These are phyloP conservation scores for Spilosoma lubricipeda DNA, from an alignment of 2,888 invertebrate genomes.

Conservation along the genomic window DNA sequence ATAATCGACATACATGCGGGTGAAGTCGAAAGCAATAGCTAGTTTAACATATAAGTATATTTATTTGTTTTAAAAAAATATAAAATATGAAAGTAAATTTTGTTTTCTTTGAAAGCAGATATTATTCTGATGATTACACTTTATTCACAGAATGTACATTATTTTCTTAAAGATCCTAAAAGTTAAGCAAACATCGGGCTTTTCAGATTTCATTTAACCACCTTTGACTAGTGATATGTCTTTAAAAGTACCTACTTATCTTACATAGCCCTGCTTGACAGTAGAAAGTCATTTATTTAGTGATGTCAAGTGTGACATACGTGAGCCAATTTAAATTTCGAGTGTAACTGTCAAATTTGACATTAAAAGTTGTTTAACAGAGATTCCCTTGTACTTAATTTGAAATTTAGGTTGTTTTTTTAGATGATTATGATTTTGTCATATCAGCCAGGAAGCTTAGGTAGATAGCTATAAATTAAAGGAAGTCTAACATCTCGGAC, in stretches of 20 bases:
- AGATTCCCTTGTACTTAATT: neutral
- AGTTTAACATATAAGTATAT: no score
- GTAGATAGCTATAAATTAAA: neutral
- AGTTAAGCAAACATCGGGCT: neutral
- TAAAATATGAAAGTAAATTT: neutral
- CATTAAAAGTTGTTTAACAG: neutral
- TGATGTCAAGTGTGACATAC: neutral
- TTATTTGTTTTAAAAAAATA: neutral
- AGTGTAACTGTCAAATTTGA: neutral
- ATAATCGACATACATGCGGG: no score
- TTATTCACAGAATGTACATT: neutral
- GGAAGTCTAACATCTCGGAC: neutral
- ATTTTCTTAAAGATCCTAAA: neutral
- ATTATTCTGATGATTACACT: neutral
- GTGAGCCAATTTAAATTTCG: slow-evolving; percentile 11
- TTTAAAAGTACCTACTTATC: neutral
- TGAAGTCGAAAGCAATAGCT: no score
- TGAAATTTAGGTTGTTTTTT: neutral
- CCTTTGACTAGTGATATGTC: neutral
- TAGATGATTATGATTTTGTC: neutral
- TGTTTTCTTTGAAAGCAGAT: neutral
- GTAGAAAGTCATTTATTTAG: neutral
- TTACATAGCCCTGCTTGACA: neutral
- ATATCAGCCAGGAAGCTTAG: neutral
- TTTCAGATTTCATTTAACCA: neutral